Base-by-base conservation (phyloP, 1,140 invertebrate genomes). In the Globodera rostochiensis region DNA sequence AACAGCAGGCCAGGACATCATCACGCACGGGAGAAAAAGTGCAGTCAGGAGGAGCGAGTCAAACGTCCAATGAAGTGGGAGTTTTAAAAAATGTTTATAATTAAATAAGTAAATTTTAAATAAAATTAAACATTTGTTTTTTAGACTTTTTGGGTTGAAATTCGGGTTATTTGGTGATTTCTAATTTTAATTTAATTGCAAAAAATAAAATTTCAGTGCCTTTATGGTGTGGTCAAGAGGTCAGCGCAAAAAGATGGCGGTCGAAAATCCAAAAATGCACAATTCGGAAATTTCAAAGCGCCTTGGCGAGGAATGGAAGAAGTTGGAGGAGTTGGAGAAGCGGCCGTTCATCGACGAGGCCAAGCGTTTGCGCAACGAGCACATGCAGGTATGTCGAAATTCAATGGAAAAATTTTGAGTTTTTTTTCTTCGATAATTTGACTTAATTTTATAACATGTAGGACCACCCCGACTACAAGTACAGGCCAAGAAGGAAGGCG, bases 141-240 rank as follows among this genome's bases (percentile, higher is more conserved):
- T 74, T 25, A 74, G 25, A 74, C 25, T n/a, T 21, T 57, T 74
- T 25, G 19, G 25, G 15, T 5, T 60, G 6, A 60, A 15, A 1
- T 19, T 60, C 1, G 5, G 5, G 11, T 60, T 60, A 60, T 15
- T 60, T 53, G 36, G 36, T 36, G 36, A 36, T 36, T 36, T 36
- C 36, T 2, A 36, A 11, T 53, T 53, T 53, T 13, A 53, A 64
- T 2, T 64, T 64, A 19, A 64, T 19, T 0, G 13, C 4, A 73
- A 2, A 60, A 79, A 81, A 5, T 75, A 0, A 47, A 76, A 7
- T 69, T 60, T 69, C 49, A 83, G 98, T 91, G 97, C 98, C 19
- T 99, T 99, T 91, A 99, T 99, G 98, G 98, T 99, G 19, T 99
- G 98, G 97, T 97, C 96, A 6, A 92, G 98, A 0, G 97, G 91